Evolutionary conservation across 2,113 vertebrate genomes (phyloP).

Genomic region (Phrynosoma blainvillii): DNA sequence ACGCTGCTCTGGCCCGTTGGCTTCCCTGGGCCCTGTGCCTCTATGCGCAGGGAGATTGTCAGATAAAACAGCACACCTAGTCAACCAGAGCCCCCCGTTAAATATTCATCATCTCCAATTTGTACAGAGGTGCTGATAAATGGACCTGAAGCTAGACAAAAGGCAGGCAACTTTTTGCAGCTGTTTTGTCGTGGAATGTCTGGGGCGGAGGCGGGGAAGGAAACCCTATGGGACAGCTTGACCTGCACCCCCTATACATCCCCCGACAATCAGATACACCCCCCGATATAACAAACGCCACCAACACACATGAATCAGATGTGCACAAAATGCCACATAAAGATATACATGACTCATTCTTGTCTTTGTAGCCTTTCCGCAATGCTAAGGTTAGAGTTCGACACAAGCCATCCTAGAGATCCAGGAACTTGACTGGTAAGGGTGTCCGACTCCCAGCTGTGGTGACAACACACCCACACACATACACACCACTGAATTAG

Average conservation of each 20-base stretch:
- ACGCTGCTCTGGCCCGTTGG: slow-evolving; percentile 68
- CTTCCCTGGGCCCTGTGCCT: slow-evolving; percentile 38
- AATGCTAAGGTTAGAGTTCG: no score
- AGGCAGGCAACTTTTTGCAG: fast-evolving
- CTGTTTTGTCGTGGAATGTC: slow-evolving; percentile 53
- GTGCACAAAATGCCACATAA: background rate
- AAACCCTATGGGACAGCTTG: background rate
- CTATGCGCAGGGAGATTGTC: slow-evolving; percentile 61
- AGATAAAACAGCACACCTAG: slow-evolving; percentile 71
- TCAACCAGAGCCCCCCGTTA: slow-evolving; percentile 65
- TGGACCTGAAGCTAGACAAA: slow-evolving; percentile 22
- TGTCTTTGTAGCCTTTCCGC: background rate
- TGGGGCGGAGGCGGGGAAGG: background rate
- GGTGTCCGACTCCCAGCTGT: background rate
- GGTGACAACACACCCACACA: background rate
- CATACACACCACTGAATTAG: no score
- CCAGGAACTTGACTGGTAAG: background rate
- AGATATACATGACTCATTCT: background rate
- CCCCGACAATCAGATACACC: no score
- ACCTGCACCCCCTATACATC: background rate
- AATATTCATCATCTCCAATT: slow-evolving; percentile 78
- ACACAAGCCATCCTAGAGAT: background rate
- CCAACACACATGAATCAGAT: no score
- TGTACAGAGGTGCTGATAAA: slow-evolving; percentile 70
- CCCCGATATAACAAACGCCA: no score